These are phyloP conservation scores for Lepidocyrtinus sp. DNA, from an alignment of 2,888 invertebrate genomes.

Conservation along the genomic window DNA sequence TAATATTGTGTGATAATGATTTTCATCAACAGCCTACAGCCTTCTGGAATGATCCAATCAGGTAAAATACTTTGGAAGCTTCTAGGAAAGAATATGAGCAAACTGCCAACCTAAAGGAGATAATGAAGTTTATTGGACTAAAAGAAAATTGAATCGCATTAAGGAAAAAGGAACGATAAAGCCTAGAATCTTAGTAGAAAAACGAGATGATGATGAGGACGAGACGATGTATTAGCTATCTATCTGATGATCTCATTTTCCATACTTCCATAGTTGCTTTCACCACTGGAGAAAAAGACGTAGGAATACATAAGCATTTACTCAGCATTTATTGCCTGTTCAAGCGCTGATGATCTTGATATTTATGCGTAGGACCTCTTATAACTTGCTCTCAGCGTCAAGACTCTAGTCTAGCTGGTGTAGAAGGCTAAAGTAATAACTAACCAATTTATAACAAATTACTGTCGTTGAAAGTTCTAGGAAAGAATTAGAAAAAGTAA, in stretches of 20 bases:
- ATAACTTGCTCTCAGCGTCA: neutral
- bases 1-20: conserved; percentile 23
- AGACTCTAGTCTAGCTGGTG: neutral
- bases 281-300: neutral
- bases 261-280: neutral
- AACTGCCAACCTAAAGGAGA: neutral
- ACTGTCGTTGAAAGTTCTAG: conserved; percentile 8
- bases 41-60: neutral
- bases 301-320: conserved; percentile 2
- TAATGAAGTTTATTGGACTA: conserved; percentile 11
- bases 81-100: neutral
- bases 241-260: conserved; percentile 20
- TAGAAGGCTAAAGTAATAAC: conserved; percentile 25
- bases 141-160: conserved; percentile 6
- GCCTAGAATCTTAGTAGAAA: neutral
- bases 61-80: neutral
- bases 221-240: conserved; percentile 35
- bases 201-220: conserved; percentile 18
- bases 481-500: neutral
- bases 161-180: conserved; percentile 1
- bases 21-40: conserved; percentile 18
- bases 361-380: neutral
- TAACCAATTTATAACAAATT: conserved; percentile 2
- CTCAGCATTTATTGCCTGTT: conserved; percentile 13
- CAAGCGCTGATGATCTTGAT: conserved; percentile 19